Base-by-base conservation (phyloP, 1,140 invertebrate genomes). In the Zaprionus davidi region DNA sequence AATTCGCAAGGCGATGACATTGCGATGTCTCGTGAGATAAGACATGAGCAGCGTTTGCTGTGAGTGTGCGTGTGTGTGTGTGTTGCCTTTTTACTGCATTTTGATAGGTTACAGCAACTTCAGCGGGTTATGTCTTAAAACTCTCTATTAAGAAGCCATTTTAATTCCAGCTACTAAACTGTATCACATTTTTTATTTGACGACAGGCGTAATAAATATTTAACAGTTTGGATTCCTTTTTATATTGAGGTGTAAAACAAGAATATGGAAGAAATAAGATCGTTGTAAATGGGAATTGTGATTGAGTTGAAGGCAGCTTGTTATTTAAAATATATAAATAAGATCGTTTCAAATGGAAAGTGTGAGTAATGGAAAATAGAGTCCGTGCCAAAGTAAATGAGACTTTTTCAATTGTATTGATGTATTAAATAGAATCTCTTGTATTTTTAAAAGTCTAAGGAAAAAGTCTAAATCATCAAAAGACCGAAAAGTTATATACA, bases 71-170 rank as follows among this genome's bases (percentile, higher is more conserved):
- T 20, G 20, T 36, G 38, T 49, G n/a, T 36, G 13, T 44, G 53
- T 56, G 20, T 55, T 60, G 46, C 9, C 1, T 31, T 49, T 69
- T 70, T 62, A 62, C 36, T 74, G 51, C 41, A 41, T 38, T 38
- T 62, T 74, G 28, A 74, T 63, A 62, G 67, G 20, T 34, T 38
- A 41, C 66, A 56, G 38, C 15, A 36, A 28, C 46, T 24, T 38
- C 28, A 36, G 28, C 26, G 28, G 17, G 41, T 71, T 57, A 49
- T 56, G 53, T 57, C 55, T 28, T 65, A 66, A 20, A 65, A 26
- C 38, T 71, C 69, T 71, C 69, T 57, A 57, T 65, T 71, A 64
- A 56, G 55, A 34, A 46, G 4, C 22, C 69, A 65, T 51, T 60
- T 60, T 17, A 60, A 26, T 60, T 26, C 51, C 31, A 28, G n/a